Conservation (phyloP, 2,113 vertebrate genomes). For the Geococcyx californianus region DNA sequence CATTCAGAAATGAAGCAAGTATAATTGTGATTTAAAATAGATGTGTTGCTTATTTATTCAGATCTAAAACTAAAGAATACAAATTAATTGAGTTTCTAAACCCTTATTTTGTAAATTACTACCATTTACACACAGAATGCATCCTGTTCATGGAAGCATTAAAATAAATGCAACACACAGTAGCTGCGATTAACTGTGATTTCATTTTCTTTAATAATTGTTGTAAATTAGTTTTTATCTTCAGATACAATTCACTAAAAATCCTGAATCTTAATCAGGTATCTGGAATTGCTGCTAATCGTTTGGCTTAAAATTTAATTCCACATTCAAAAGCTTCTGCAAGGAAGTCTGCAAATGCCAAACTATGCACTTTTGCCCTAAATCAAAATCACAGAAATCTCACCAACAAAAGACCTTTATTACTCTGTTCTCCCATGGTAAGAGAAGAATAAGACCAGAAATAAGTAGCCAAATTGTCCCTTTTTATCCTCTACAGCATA, state of each 20-base stretch:
- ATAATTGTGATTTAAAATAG: background rate
- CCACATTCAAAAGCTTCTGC: background rate
- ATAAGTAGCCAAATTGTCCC: background rate
- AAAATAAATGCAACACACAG: background rate
- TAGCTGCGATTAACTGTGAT: background rate
- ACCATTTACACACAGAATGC: background rate
- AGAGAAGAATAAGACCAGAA: background rate
- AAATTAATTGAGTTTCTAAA: background rate
- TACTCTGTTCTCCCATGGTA: background rate
- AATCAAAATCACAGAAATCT: background rate
- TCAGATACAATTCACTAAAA: background rate
- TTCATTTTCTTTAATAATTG: background rate
- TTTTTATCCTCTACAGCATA: background rate
- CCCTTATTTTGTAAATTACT: background rate
- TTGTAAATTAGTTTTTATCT: background rate
- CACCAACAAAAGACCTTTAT: background rate
- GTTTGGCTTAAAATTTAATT: background rate
- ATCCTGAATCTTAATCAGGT: background rate
- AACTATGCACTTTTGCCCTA: background rate
- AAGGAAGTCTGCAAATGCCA: background rate
- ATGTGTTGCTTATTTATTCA: background rate
- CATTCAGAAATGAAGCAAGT: background rate
- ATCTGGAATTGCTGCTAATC: background rate
- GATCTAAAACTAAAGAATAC: slow-evolving; percentile 6
- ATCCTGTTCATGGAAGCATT: background rate